Evolutionary conservation across 2,888 invertebrate genomes (phyloP).

Genomic region (Listrodromus nycthemerus): DNA sequence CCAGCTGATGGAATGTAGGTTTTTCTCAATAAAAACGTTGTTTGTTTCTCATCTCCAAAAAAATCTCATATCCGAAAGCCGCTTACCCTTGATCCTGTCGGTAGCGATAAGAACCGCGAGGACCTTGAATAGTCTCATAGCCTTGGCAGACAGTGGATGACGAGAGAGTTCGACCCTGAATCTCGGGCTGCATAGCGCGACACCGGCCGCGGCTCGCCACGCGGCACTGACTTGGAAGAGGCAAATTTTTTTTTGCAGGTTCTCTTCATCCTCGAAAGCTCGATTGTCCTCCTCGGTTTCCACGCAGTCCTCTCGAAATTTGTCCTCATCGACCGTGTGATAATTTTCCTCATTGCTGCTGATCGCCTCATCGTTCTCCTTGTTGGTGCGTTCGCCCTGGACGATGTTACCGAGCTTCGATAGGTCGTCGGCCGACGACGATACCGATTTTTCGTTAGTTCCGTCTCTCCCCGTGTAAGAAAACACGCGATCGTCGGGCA

Average conservation of each 20-base stretch:
- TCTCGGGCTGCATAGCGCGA: conserved; percentile 86
- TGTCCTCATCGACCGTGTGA: conserved; percentile 49
- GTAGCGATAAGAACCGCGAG: conserved; percentile 78
- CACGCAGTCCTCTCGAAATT: conserved; percentile 6
- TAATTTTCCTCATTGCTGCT: conserved; percentile 46
- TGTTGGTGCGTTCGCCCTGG: conserved; percentile 2
- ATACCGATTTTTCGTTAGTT: conserved; percentile 13
- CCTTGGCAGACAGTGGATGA: conserved; percentile 79
- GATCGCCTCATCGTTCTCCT: conserved; percentile 13
- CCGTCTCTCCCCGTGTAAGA: conserved; percentile 23
- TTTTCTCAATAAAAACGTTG: too few relatives aligned
- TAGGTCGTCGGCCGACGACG: conserved; percentile 1
- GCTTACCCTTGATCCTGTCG: conserved; percentile 77
- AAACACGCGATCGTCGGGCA: conserved; percentile 5
- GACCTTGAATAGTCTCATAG: conserved; percentile 75
- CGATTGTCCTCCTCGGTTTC: conserved; percentile 29
- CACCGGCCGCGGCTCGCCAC: conserved; percentile 81
- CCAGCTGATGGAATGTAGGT: too few relatives aligned
- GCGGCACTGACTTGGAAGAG: conserved; percentile 80
- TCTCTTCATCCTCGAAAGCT: conserved; percentile 18
- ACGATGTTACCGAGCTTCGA: conserved; percentile 8
- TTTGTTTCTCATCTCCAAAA: background rate
- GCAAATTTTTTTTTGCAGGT: conserved; percentile 65
- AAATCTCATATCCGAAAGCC: background rate
- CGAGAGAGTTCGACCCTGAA: conserved; percentile 85